phyloP scores from a whole-genome alignment of 2,797 vertebrate species.

The Holocentrus rufus region DNA sequence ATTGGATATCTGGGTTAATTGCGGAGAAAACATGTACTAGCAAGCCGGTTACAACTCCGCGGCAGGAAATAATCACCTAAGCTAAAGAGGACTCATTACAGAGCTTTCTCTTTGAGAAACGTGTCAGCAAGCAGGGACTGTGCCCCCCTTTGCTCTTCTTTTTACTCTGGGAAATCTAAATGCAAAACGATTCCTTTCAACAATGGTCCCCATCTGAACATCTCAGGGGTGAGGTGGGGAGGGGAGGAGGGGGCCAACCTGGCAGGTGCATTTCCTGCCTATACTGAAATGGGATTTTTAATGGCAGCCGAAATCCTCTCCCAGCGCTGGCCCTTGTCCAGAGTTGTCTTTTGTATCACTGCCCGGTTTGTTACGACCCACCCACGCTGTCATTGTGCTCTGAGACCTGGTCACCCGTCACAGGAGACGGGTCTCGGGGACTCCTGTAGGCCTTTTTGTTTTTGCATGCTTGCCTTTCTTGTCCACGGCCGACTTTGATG shows the following conservation, averaged over 20 bases:
- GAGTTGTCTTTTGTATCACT: conserved; percentile 52
- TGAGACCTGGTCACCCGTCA: conserved; percentile 31
- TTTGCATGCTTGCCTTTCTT: conserved; percentile 40
- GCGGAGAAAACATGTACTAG: conserved; percentile 56
- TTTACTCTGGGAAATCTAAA: conserved; percentile 71
- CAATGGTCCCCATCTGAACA: conserved; percentile 62
- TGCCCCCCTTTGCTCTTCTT: background rate
- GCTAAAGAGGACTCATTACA: conserved; percentile 61
- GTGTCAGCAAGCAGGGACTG: conserved; percentile 14
- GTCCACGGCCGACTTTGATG: conserved; percentile 58
- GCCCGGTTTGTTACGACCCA: background rate
- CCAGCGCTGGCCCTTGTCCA: conserved; percentile 62
- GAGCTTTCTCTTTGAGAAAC: conserved; percentile 44
- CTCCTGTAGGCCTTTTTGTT: conserved; percentile 41
- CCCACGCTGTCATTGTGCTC: conserved; percentile 16
- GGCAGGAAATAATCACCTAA: conserved; percentile 58
- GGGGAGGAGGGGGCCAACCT: conserved; percentile 27
- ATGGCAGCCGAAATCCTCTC: conserved; percentile 50
- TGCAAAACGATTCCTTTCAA: conserved; percentile 70
- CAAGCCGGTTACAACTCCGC: conserved; percentile 47
- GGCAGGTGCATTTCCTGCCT: conserved; percentile 55
- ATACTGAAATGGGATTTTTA: conserved; percentile 53
- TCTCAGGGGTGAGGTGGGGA: conserved; percentile 39
- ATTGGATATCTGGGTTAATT: conserved; percentile 73
- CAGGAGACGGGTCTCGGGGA: conserved; percentile 41